Base-by-base conservation (phyloP, 2,113 vertebrate species). In the Bambusicola thoracicus region DNA sequence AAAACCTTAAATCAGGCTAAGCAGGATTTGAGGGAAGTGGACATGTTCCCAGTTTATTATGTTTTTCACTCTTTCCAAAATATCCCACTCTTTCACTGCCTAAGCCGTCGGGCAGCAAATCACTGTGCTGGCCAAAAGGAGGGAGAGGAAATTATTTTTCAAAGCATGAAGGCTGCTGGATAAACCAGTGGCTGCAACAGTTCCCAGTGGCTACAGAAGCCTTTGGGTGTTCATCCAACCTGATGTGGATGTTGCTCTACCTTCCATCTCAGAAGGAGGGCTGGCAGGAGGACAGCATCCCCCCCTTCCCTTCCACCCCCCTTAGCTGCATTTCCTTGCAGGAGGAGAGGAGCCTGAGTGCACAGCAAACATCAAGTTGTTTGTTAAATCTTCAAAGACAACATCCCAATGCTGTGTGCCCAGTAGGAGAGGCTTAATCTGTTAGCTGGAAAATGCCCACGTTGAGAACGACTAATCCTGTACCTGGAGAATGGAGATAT, bases 1-100 rank as follows among this genome's bases (percentile, higher is more conserved):
- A 88, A 96, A 94, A 85, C 67, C 80, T 88, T 80, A 66, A 87
- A 80, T 56, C 30, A 22, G 76, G 65, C 75, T 70, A 74, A 81
- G 61, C 43, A 49, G 65, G 70, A 76, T 84, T 43, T 48, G 85
- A 88, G 67, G 34, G 79, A 79, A 88, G 78, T 65, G 25, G 82
- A 83, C 90, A 59, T 34, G 19, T 73, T 88, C n/a, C 69, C 25
- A 46, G 81, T 58, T 41, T 36, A 8, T 41, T 40, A 41, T 40
- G 48, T 18, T 70, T 46, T 77, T 46, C 3, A 9, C 88, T 81
- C 72, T 90, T 92, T 91, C 43, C 18, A 65, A 76, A 90, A 38
- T 40, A 68, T 49, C 16, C 34, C 20, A 32, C 48, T 75, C 29
- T 83, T 81, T 83, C 91, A 87, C 46, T 79, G 58, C 70, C 73